These are phyloP conservation scores for Acrobasis repandana DNA, from an alignment of 2,888 invertebrate genomes.

Conservation along the genomic window DNA sequence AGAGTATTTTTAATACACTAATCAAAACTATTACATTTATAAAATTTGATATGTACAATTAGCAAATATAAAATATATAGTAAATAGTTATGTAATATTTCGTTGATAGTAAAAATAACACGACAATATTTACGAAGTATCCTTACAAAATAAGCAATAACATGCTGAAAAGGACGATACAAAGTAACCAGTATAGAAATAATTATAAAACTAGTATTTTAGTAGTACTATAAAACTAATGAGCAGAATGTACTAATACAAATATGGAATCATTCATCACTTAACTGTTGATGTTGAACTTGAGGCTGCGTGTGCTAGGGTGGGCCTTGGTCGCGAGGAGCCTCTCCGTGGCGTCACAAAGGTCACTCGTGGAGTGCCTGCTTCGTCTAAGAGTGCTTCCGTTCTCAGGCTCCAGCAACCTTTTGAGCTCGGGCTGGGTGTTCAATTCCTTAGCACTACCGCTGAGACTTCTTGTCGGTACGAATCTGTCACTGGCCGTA, in stretches of 20 bases:
- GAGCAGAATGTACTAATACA: constrained; percentile 60
- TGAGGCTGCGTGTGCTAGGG: constrained; percentile 86
- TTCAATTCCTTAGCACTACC: constrained; percentile 63
- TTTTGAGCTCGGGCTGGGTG: constrained; percentile 60
- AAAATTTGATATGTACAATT: constrained; percentile 60
- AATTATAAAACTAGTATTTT: constrained; percentile 47
- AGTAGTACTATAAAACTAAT: constrained; percentile 58
- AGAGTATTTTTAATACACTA: constrained; percentile 46
- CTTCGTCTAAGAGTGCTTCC: constrained; percentile 70
- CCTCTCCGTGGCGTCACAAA: constrained; percentile 82
- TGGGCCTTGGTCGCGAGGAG: constrained; percentile 82
- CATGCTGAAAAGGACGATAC: constrained; percentile 36
- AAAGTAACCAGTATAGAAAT: constrained; percentile 34
- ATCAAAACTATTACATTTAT: constrained; percentile 38
- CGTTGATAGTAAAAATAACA: constrained; percentile 45
- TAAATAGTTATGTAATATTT: constrained; percentile 37
- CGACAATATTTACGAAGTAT: constrained; percentile 31
- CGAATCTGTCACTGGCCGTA: constrained; percentile 64
- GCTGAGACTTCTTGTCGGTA: constrained; percentile 55
- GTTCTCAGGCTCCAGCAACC: constrained; percentile 59
- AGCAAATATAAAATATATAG: constrained; percentile 35
- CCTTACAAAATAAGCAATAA: constrained; percentile 29
- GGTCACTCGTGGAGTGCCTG: constrained; percentile 87
- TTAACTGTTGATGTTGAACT: constrained; percentile 79
- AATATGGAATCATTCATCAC: constrained; percentile 58